Base-by-base conservation (phyloP, 1,140 invertebrate genomes). In the Oncopodura yosiiana region DNA sequence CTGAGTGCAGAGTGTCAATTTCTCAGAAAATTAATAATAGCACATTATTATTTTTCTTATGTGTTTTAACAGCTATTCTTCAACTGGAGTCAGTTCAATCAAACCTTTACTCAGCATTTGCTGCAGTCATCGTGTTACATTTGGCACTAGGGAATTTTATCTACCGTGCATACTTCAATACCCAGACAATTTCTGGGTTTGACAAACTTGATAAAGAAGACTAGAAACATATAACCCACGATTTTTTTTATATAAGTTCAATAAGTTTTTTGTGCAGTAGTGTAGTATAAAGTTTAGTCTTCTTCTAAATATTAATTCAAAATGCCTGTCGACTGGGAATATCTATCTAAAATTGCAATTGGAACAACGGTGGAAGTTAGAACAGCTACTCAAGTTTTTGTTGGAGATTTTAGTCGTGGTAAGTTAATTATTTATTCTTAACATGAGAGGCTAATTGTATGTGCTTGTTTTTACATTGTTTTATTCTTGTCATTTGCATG, bases 81-180 rank as follows among this genome's bases (percentile, higher is more conserved):
- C 71, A 73, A 8, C 60, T 83, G 45, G 75, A 76, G 42, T 73
- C 75, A 30, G 69, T 83, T 34, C 70, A 75, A 14, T 82, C 80
- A 56, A 86, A 84, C 69, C 81, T 87, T 38, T 84, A 81, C 66
- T 78, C 84, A 14, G 83, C 84, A 37, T 76, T 82, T 19, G 74
- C 79, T 49, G 79, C 84, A 3, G 76, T 87, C 8, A 60, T 84
- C 2, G 76, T 82, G 12, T 68, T 87, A 34, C 84, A 87, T 66
- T 59, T 84, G 37, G 81, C 82, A 8, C 63, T 86, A 32, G 84
- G 79, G n/a, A 68, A 83, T 23, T 86, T 84, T 65, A 85, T 87
- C 66, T 84, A 82, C 61, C 77, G 74, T 63, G 83, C 83, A 1
- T 86, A 85, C 65, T 81, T 58, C 42, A 44, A 53, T 21, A 59